phyloP scores from a whole-genome alignment of 1,140 invertebrate species.

The Stegodyphus dumicola region DNA sequence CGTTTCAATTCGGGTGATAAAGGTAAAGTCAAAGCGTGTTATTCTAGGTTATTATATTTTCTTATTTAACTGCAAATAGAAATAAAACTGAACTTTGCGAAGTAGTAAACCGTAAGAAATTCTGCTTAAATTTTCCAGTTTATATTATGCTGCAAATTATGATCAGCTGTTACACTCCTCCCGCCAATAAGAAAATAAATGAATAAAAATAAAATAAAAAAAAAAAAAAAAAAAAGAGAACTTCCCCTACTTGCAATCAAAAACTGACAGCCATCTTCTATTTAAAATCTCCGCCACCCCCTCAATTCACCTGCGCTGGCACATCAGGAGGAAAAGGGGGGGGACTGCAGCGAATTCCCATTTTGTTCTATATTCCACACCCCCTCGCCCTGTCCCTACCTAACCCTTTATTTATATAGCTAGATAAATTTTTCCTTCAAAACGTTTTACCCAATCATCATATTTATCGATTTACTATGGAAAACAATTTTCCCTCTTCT shows the following conservation, averaged over 20 bases:
- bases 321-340: neutral
- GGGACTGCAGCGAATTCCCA: constrained; percentile 29
- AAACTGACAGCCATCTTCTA: constrained; percentile 53
- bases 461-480: constrained; percentile 60
- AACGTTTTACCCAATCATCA: constrained; percentile 58
- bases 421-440: constrained; percentile 49
- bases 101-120: no score
- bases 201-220: neutral
- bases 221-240: constrained; percentile 20
- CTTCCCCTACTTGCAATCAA: constrained; percentile 24
- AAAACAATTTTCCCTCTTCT: constrained; percentile 45
- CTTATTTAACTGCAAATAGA: no score
- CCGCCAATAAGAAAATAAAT: neutral
- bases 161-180: neutral
- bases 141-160: neutral
- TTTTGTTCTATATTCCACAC: constrained; percentile 37
- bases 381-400: neutral
- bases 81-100: no score
- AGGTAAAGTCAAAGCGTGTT: no score
- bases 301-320: constrained; percentile 17
- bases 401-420: constrained; percentile 60
- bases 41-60: no score
- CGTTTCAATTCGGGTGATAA: no score
- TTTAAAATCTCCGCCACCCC: constrained; percentile 36
- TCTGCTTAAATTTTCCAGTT: no score